Percentiles rank a stretch among this genome's conserved stretches.
Conservation (phyloP, 2,888 invertebrate genomes). For the Chloromyia formosa region DNA sequence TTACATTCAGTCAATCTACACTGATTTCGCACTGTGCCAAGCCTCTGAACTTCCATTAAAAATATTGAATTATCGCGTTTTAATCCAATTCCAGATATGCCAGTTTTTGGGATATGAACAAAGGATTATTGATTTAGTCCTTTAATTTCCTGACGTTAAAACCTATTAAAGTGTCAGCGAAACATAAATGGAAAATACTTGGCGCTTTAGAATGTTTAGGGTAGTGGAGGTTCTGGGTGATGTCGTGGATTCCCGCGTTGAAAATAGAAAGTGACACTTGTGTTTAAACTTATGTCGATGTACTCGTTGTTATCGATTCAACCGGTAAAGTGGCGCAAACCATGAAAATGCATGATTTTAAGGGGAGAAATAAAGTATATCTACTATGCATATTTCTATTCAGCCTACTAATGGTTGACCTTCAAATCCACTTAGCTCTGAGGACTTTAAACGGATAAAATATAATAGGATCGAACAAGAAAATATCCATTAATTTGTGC, state of each 20-base stretch:
- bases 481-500: too few species aligned
- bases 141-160: slow-evolving; percentile 55
- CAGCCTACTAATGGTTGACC: neutral
- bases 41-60: slow-evolving; percentile 43
- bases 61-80: slow-evolving; percentile 54
- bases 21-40: slow-evolving; percentile 36
- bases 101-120: slow-evolving; percentile 51
- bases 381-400: neutral
- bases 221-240: neutral
- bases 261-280: too few species aligned
- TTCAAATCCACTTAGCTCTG: neutral
- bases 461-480: too few species aligned
- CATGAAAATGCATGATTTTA: too few species aligned
- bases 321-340: too few species aligned
- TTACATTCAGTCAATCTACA: slow-evolving; percentile 13
- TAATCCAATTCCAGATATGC: slow-evolving; percentile 55
- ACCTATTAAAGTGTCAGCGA: slow-evolving; percentile 54
- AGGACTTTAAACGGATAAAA: neutral
- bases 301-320: too few species aligned
- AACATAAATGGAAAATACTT: slow-evolving; percentile 46
- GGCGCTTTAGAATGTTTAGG: slow-evolving; percentile 35
- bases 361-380: too few species aligned
- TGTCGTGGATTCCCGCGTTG: too few species aligned
- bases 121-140: slow-evolving; percentile 54
- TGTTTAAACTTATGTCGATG: too few species aligned